Conservation (phyloP, 2,888 invertebrate genomes). For the Rhagonycha lutea region DNA sequence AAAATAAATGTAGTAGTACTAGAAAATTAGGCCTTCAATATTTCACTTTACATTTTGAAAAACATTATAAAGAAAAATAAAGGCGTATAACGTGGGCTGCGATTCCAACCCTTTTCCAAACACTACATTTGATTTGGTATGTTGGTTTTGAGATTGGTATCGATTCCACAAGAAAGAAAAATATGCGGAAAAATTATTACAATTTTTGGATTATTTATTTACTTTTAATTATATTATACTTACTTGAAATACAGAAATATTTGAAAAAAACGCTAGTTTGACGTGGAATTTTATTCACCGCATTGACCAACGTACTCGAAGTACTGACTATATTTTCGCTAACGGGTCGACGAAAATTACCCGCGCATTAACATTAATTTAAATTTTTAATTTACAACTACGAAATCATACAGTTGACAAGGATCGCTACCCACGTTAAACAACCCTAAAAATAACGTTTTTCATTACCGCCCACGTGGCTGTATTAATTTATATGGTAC, state of each 20-base stretch:
- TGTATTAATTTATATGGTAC: not conserved
- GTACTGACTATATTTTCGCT: no score
- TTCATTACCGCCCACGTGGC: not conserved
- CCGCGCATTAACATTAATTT: no score
- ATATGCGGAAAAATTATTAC: not conserved
- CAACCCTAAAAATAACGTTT: not conserved
- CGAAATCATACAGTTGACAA: not conserved
- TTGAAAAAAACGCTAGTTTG: no score
- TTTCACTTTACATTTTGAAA: not conserved
- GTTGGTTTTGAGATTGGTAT: not conserved
- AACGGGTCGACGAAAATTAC: no score
- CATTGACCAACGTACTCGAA: no score
- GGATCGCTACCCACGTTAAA: not conserved
- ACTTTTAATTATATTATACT: no score
- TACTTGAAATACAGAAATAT: no score
- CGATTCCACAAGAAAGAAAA: not conserved
- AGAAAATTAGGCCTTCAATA: not conserved
- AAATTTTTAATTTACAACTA: not conserved
- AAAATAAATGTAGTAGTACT: not conserved
- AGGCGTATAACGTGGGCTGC: not conserved
- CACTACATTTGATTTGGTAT: not conserved
- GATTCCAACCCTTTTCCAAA: not conserved
- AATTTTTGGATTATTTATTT: no score
- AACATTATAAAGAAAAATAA: not conserved
- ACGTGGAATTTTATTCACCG: no score